Base-by-base conservation (phyloP, 1,140 invertebrate genomes). In the Brachionus rotundiformis region DNA sequence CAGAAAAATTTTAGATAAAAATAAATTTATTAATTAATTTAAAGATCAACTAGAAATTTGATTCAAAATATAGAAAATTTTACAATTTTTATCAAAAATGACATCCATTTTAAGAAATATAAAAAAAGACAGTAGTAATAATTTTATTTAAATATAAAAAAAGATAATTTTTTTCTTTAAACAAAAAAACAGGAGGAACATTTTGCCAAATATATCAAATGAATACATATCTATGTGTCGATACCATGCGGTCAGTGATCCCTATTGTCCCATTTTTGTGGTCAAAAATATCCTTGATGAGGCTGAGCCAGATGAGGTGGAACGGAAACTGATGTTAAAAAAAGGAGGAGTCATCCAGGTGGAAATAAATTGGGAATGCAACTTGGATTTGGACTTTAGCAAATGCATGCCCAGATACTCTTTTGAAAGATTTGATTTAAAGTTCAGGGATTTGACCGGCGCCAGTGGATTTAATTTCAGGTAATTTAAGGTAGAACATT, bases 291-390 rank as follows among this genome's bases (percentile, higher is more conserved):
- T 90, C 82, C 85, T 89, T 1, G 54, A 82, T 80, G 82, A 83
- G 61, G 86, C 88, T 13, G 87, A 86, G n/a, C 82, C 85, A 80
- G 84, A 88, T 49, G 85, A 83, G 86, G 87, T 85, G 29, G 82
- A 82, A 29, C 59, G 76, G 8, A 23, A 59, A n/a, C 36, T 31
- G 77, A 59, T 77, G 79, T 44, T 54, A 27, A 29, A 77, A 13
- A 73, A 85, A 87, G 90, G 90, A 79, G 90, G 87, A 27, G 88
- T 91, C n/a, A 86, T 91, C 81, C 86, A 85, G 47, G 88, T 91
- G 13, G 80, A 85, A 10, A 90, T 91, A 13, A 83, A 85, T 33
- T 91, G 90, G 90, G 85, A 89, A 61, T 91, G 90, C 84, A 88
- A 91, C 83, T 84, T 91, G 13, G 90, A 91, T 85, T 84, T 84